Base-by-base conservation (phyloP, 92 coral and sea anemone genomes). In the Metridium senile region DNA sequence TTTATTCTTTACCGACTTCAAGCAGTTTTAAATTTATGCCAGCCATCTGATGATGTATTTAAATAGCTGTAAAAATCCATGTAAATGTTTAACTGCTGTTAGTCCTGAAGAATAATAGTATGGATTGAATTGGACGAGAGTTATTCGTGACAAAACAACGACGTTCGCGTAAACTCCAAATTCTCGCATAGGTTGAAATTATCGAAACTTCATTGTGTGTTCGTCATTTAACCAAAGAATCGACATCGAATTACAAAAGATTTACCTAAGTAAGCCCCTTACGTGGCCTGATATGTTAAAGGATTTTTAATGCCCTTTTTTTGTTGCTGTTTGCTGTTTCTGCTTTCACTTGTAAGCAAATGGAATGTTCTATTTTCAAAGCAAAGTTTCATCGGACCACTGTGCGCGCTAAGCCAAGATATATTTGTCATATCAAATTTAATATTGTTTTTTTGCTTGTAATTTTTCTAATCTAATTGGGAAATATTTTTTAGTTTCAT, bases 41-140 rank as follows among this genome's bases (percentile, higher is more conserved):
- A 77, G 81, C 79, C 81, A 68, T 85, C 81, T 91, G 93, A 74
- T 91, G 97, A 88, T 91, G 88, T 91, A 91, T 91, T 91, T 91
- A 91, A 91, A 91, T 91, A 91, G 97, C 97, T 91, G 97, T 89
- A 79, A 91, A 78, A 91, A 91, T 88, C 97, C 93, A 88, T 91
- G 97, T 91, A 82, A 89, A 88, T 91, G 93, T 91, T 74, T 84
- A 86, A 93, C 79, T 84, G 90, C 86, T 91, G 89, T 91, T 91
- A 87, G 89, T 64, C 67, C 67, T 66, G 61, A 75, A 71, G 74
- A 47, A 89, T 84, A 88, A 88, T 88, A 88, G 90, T 91, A 81
- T 84, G 83, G 82, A 82, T 86, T 88, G 93, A 68, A 65, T 2
- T 52, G 34, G 57, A 30, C 18, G 17, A 29, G 21, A 26, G 33